Conservation (phyloP, 2,888 invertebrate genomes). For the Molorchus minor region DNA sequence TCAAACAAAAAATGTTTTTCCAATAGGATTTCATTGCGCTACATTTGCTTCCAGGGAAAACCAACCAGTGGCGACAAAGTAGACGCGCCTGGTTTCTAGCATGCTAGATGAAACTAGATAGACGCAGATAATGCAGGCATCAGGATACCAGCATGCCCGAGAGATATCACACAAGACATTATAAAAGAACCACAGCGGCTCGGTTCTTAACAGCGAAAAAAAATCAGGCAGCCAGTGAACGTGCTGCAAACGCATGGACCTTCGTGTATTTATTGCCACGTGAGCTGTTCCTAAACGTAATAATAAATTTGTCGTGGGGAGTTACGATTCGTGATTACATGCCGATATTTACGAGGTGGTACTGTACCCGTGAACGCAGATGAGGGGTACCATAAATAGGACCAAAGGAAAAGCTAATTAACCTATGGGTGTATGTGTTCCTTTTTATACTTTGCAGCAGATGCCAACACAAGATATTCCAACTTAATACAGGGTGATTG, state of each 20-base stretch:
- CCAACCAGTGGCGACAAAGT: conserved; percentile 18
- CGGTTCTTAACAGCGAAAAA: neutral
- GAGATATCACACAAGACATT: conserved; percentile 31
- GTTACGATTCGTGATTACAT: neutral
- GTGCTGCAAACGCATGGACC: conserved; percentile 10
- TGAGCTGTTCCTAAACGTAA: conserved; percentile 7
- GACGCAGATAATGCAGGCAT: conserved; percentile 35
- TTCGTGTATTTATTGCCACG: conserved; percentile 16
- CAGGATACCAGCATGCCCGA: conserved; percentile 36
- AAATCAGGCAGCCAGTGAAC: conserved; percentile 17
- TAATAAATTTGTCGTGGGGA: conserved; percentile 17
- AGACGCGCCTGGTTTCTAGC: conserved; percentile 25
- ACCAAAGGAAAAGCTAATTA: too few species aligned
- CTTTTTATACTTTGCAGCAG: too few species aligned
- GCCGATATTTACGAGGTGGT: conserved; percentile 1
- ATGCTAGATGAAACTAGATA: conserved; percentile 39
- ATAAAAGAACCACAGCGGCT: conserved; percentile 3
- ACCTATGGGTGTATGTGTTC: too few species aligned
- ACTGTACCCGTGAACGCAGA: neutral
- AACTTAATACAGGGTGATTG: too few species aligned
- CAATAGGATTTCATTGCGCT: neutral
- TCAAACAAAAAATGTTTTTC: too few species aligned
- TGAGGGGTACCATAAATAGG: too few species aligned
- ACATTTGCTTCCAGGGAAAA: neutral
- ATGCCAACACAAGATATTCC: too few species aligned